phyloP scores from a whole-genome alignment of 2,888 invertebrate genomes.

The Druceiella hillmani region DNA sequence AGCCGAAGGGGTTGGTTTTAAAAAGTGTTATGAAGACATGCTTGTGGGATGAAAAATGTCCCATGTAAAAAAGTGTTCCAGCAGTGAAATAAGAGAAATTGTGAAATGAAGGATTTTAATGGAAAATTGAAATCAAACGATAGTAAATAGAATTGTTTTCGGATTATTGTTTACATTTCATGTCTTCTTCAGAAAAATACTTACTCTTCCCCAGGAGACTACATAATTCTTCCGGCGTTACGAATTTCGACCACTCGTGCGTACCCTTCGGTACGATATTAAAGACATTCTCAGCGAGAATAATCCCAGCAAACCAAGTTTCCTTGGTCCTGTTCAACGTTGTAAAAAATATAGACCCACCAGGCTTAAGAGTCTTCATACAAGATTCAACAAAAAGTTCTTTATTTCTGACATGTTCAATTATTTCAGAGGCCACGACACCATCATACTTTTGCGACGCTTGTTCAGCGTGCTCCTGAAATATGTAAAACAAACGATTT shows the following conservation, averaged over 20 bases:
- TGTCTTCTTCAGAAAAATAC: no score
- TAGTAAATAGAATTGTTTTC: no score
- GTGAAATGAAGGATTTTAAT: no score
- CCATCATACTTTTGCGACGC: constrained; percentile 64
- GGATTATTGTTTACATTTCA: no score
- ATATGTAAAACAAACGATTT: no score
- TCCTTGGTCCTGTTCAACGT: constrained; percentile 57
- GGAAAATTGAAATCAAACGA: no score
- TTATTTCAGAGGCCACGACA: constrained; percentile 81
- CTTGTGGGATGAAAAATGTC: no score
- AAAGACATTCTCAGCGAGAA: constrained; percentile 72
- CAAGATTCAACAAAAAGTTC: constrained; percentile 65
- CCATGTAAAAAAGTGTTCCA: no score
- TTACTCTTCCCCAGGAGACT: constrained; percentile 67
- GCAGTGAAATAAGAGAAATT: no score
- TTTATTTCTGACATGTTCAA: constrained; percentile 81
- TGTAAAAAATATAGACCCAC: constrained; percentile 65
- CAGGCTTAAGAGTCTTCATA: constrained; percentile 58
- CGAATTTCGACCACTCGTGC: constrained; percentile 88
- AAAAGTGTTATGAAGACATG: no score
- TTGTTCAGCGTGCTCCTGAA: constrained; percentile 48
- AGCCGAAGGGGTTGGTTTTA: no score
- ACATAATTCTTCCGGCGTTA: constrained; percentile 72
- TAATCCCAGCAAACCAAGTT: constrained; percentile 63
- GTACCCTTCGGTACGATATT: constrained; percentile 74